phyloP scores from a whole-genome alignment of 2,888 invertebrate genomes.

The Drosophila anomelani region DNA sequence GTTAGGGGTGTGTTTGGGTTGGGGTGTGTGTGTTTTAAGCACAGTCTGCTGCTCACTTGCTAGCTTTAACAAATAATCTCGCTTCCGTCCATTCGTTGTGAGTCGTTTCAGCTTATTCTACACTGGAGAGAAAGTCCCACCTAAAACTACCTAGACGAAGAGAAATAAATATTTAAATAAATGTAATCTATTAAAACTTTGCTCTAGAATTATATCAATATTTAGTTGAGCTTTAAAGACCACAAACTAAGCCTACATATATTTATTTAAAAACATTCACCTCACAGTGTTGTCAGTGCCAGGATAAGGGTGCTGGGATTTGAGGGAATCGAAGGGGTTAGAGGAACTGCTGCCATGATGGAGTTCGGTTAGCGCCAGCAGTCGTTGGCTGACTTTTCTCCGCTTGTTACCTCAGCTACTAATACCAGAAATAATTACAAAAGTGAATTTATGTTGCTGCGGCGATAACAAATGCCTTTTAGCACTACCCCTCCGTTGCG shows the following conservation, averaged over 20 bases:
- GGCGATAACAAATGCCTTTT: conserved; percentile 81
- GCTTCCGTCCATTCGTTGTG: conserved; percentile 68
- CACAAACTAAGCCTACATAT: not conserved
- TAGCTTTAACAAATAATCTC: conserved; percentile 74
- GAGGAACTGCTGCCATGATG: conserved; percentile 48
- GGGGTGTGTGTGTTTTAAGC: conserved; percentile 57
- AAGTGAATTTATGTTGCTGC: conserved; percentile 82
- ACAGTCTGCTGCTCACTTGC: conserved; percentile 64
- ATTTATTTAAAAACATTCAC: too few species aligned
- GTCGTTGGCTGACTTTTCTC: conserved; percentile 69
- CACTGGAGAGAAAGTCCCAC: not conserved
- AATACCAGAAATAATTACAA: conserved; percentile 83
- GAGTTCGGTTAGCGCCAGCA: conserved; percentile 51
- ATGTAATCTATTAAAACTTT: not conserved
- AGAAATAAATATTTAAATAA: not conserved
- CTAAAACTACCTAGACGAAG: not conserved
- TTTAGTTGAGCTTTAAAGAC: not conserved
- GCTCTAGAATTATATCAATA: too few species aligned
- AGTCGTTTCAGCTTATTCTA: conserved; percentile 13
- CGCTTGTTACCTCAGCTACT: conserved; percentile 76
- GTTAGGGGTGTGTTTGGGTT: conserved; percentile 13
- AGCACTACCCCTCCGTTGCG: conserved; percentile 43
- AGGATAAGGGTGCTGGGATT: conserved; percentile 2
- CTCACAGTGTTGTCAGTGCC: conserved; percentile 5
- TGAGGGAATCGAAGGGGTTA: not conserved